Percentiles rank a stretch among this genome's conserved stretches.
phyloP scores from a whole-genome alignment of 2,888 invertebrate species.

The Acanthacorydalis orientalis region DNA sequence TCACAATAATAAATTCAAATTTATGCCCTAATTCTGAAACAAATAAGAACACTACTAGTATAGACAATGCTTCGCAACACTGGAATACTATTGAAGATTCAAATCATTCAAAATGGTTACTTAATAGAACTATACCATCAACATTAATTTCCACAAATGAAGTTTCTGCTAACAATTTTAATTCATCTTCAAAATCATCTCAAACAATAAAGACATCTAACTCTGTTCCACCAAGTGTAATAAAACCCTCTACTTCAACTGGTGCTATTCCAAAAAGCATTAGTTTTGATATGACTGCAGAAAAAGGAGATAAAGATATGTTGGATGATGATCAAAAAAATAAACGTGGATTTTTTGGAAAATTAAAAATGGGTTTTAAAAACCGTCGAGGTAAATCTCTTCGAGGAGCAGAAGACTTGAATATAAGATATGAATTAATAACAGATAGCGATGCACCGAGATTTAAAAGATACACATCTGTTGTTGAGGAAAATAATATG shows the following conservation, averaged over 20 bases:
- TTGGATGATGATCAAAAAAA: conserved; percentile 35
- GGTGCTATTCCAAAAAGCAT: conserved; percentile 86
- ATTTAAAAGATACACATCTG: conserved; percentile 8
- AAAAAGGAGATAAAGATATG: conserved; percentile 49
- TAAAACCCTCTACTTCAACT: conserved; percentile 41
- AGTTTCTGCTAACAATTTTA: conserved; percentile 20
- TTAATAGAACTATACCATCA: conserved; percentile 22
- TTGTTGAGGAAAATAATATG: background rate
- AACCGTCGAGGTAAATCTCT: conserved; percentile 39
- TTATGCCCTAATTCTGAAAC: no score
- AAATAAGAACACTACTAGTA: background rate
- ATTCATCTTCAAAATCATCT: background rate
- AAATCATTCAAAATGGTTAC: conserved; percentile 23
- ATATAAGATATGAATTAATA: conserved; percentile 19
- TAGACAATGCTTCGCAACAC: conserved; percentile 26
- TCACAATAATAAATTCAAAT: background rate
- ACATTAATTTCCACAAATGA: conserved; percentile 12
- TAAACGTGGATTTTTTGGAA: conserved; percentile 53
- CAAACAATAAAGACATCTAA: conserved; percentile 13
- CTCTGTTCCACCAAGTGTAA: conserved; percentile 13
- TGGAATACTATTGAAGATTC: conserved; percentile 29
- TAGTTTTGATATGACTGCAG: conserved; percentile 79
- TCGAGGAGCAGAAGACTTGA: conserved; percentile 25
- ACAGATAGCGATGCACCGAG: conserved; percentile 11
- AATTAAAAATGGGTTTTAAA: conserved; percentile 51